phyloP scores from a whole-genome alignment of 2,888 invertebrate genomes.

The Spisula subtruncata region DNA sequence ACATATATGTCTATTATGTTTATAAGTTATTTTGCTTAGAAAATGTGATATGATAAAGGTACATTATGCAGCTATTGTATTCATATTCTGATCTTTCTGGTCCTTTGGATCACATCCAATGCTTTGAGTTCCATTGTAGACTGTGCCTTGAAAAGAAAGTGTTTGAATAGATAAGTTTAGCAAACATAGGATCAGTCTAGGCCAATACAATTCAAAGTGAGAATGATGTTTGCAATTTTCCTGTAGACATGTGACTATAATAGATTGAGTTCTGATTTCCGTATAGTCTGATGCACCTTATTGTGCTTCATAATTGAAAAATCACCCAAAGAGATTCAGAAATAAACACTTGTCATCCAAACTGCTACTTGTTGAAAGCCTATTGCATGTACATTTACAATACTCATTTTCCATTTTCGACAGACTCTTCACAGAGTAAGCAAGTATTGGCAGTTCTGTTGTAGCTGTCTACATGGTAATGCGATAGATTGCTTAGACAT shows the following conservation, averaged over 20 bases:
- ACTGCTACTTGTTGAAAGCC: neutral
- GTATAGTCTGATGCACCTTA: slow-evolving; percentile 10
- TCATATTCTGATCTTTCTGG: neutral
- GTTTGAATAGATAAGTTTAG: neutral
- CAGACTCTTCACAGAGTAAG: neutral
- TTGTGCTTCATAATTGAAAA: neutral
- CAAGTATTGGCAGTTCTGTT: neutral
- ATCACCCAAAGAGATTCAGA: slow-evolving; percentile 1
- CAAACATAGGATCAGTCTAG: slow-evolving; percentile 24
- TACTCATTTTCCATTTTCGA: neutral
- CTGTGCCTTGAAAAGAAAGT: slow-evolving; percentile 13
- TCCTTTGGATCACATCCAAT: slow-evolving; percentile 24
- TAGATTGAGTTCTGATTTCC: neutral
- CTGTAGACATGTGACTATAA: slow-evolving; percentile 6
- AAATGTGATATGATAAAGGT: no score
- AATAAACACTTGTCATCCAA: slow-evolving; percentile 14
- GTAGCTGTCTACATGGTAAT: neutral
- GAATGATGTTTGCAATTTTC: neutral
- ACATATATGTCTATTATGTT: no score
- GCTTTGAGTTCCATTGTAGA: slow-evolving; percentile 15
- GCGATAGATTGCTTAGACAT: no score
- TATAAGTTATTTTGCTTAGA: no score
- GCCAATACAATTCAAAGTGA: slow-evolving; percentile 4
- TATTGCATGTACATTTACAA: neutral
- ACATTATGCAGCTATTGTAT: neutral